A percentile compares a stretch with the other conserved stretches of the same genome.
Conservation (phyloP, 2,797 vertebrate genomes). For the Poliocrania exsul region DNA sequence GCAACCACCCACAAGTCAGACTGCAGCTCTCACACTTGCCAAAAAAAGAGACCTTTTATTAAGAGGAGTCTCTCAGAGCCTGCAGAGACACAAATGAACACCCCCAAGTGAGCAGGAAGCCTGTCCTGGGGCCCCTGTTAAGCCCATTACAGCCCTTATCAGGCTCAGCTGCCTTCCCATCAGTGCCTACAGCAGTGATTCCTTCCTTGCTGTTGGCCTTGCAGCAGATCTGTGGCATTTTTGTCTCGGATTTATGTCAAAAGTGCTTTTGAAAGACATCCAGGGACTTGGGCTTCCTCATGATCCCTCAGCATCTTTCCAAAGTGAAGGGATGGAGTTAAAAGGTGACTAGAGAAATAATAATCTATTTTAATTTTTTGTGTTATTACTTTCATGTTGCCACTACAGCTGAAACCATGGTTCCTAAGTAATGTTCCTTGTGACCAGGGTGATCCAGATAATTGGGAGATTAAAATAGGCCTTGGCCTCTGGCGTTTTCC, state of each 20-base stretch:
- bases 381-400: neutral
- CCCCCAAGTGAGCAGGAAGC: neutral
- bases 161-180: neutral
- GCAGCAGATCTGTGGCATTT: neutral
- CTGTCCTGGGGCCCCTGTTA: neutral
- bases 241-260: neutral
- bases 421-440: neutral
- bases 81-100: neutral
- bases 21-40: neutral
- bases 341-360: neutral
- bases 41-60: neutral
- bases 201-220: neutral
- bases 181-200: neutral
- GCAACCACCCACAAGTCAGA: neutral
- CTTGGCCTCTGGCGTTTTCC: neutral
- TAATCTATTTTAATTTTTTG: neutral
- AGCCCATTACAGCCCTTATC: neutral
- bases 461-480: neutral
- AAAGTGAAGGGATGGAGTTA: neutral
- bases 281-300: neutral
- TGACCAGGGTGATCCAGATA: neutral
- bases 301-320: neutral
- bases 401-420: neutral
- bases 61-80: neutral
- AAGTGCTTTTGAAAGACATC: neutral